phyloP scores from a whole-genome alignment of 2,797 vertebrate species.

The Danionella dracula region DNA sequence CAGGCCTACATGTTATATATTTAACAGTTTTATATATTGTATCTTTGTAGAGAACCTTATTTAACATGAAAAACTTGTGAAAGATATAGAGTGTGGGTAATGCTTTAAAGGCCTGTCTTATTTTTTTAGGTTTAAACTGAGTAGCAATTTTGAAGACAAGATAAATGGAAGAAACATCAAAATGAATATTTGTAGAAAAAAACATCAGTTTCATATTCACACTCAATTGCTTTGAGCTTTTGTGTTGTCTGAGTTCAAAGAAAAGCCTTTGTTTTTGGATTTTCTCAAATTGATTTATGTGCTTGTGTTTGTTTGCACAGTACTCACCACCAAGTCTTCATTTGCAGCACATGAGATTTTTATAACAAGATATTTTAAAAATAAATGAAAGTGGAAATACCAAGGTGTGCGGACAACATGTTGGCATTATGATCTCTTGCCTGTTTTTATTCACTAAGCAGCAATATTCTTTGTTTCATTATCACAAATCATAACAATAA shows the following conservation, averaged over 20 bases:
- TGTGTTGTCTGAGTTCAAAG: constrained; percentile 77
- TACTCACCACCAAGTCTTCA: constrained; percentile 54
- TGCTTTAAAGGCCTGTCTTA: constrained; percentile 74
- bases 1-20: constrained; percentile 99
- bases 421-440: constrained; percentile 17
- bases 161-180: constrained; percentile 55
- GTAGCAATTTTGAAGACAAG: constrained; percentile 69
- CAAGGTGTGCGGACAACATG: constrained; percentile 48
- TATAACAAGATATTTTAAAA: constrained; percentile 77
- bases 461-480: too few relatives aligned
- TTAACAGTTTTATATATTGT: constrained; percentile 99
- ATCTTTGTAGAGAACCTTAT: constrained; percentile 99
- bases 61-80: constrained; percentile 88
- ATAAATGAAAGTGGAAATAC: constrained; percentile 73
- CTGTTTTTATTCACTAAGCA: too few relatives aligned
- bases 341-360: constrained; percentile 69
- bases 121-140: constrained; percentile 78
- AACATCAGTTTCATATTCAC: constrained; percentile 70
- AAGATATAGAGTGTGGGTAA: constrained; percentile 73
- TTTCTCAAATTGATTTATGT: constrained; percentile 70
- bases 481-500: too few relatives aligned
- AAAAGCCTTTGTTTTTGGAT: constrained; percentile 66
- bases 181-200: constrained; percentile 52
- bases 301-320: constrained; percentile 70
- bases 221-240: constrained; percentile 78